These are phyloP conservation scores for Cryptoblepharus egeriae DNA, from an alignment of 2,797 vertebrate genomes.

Conservation along the genomic window DNA sequence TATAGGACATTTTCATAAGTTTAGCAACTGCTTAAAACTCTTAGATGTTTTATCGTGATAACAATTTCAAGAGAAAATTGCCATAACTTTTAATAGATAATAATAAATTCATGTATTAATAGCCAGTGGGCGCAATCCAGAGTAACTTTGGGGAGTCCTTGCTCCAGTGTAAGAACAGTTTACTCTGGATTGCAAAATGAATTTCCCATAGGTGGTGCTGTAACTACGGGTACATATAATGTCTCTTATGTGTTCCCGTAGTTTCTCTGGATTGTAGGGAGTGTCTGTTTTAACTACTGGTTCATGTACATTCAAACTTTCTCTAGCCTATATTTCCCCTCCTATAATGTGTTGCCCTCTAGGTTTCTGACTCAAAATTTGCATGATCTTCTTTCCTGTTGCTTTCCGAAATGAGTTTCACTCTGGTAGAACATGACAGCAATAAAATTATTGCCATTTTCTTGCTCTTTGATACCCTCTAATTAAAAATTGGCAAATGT, in stretches of 20 bases:
- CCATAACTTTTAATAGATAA: not conserved
- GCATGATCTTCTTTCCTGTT: slow-evolving; percentile 24
- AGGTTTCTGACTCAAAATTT: slow-evolving; percentile 7
- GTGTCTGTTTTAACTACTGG: too few relatives aligned
- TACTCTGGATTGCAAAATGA: too few relatives aligned
- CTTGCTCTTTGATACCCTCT: slow-evolving; percentile 61
- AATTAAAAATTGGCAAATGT: slow-evolving; percentile 63
- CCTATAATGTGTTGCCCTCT: not conserved
- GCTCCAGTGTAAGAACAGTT: too few relatives aligned
- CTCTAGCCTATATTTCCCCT: not conserved
- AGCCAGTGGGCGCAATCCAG: too few relatives aligned
- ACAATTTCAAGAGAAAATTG: not conserved
- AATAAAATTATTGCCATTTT: slow-evolving; percentile 52
- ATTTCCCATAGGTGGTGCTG: too few relatives aligned
- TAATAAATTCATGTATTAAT: not conserved
- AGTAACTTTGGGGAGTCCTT: too few relatives aligned
- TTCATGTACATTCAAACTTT: not conserved
- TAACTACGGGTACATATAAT: too few relatives aligned
- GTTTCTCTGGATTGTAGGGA: too few relatives aligned
- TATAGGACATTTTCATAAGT: not conserved
- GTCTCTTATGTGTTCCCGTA: too few relatives aligned
- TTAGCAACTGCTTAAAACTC: too few relatives aligned
- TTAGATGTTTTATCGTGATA: not conserved
- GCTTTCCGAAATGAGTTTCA: slow-evolving; percentile 56
- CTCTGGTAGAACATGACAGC: slow-evolving; percentile 43